phyloP scores from a whole-genome alignment of 2,797 vertebrate species.

The Hypotaenidia philippensis region DNA sequence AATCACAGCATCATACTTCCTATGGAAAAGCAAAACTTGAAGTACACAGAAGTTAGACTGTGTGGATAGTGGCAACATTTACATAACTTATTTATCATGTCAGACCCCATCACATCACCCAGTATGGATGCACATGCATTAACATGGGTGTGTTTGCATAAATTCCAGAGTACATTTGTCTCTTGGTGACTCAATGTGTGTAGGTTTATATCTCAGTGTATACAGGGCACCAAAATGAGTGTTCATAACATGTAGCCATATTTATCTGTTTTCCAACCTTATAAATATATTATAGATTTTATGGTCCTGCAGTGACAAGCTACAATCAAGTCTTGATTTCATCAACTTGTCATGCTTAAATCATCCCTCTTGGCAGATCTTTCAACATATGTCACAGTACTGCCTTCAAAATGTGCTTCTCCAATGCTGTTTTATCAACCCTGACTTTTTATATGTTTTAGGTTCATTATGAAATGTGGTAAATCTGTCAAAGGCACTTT shows the following conservation, averaged over 20 bases:
- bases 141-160: not conserved
- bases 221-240: not conserved
- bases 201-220: not conserved
- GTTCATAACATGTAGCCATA: not conserved
- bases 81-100: not conserved
- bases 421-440: slow-evolving; percentile 66
- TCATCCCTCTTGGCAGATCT: slow-evolving; percentile 63
- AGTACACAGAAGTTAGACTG: not conserved
- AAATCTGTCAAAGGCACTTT: slow-evolving; percentile 48
- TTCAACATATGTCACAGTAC: slow-evolving; percentile 49
- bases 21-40: not conserved
- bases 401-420: slow-evolving; percentile 34
- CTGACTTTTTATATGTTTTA: slow-evolving; percentile 65
- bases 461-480: slow-evolving; percentile 22
- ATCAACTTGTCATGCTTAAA: slow-evolving; percentile 64
- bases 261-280: slow-evolving; percentile 35
- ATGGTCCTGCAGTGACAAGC: slow-evolving; percentile 59
- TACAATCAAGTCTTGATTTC: slow-evolving; percentile 63
- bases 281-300: slow-evolving; percentile 48
- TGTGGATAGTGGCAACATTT: not conserved
- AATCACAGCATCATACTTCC: not conserved
- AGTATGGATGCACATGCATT: not conserved
- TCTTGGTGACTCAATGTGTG: not conserved
- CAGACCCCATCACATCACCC: not conserved
- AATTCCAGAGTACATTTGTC: not conserved